Percentiles rank a stretch among this genome's conserved stretches.
Evolutionary conservation across 2,113 vertebrate species (phyloP).

Genomic region (Terrapene triunguis): DNA sequence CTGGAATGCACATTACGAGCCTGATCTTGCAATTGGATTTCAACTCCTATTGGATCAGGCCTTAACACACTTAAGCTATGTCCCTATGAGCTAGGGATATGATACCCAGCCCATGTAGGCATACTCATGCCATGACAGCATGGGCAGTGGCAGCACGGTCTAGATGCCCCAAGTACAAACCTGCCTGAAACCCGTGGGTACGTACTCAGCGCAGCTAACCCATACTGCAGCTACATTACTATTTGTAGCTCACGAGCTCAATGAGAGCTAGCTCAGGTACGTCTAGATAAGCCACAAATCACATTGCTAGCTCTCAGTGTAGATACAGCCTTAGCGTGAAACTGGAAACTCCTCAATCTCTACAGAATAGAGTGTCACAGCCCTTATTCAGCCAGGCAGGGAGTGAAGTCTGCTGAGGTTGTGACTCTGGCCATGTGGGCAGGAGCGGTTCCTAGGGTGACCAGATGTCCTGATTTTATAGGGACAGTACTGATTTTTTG

Average conservation of each 20-base stretch:
- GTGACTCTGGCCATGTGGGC: not conserved
- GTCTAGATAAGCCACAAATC: too few relatives aligned
- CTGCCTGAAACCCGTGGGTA: not conserved
- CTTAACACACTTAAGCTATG: not conserved
- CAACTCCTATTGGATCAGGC: not conserved
- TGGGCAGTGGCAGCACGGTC: not conserved
- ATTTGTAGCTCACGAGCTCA: not conserved
- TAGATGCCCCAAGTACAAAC: not conserved
- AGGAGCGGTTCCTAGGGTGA: too few relatives aligned
- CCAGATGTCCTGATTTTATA: too few relatives aligned
- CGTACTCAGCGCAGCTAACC: not conserved
- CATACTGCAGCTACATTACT: not conserved
- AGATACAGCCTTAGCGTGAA: not conserved
- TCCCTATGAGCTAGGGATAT: not conserved
- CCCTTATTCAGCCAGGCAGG: too few relatives aligned
- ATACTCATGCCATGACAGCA: not conserved
- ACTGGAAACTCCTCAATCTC: not conserved
- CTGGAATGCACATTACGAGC: not conserved
- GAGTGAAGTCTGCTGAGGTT: not conserved
- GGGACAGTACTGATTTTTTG: too few relatives aligned
- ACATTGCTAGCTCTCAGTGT: not conserved
- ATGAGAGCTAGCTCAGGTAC: not conserved
- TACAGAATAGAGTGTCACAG: not conserved
- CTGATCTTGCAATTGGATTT: not conserved
- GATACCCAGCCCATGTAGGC: not conserved